Conservation (phyloP, 1,140 invertebrate genomes). For the Chrysoperla carnea region DNA sequence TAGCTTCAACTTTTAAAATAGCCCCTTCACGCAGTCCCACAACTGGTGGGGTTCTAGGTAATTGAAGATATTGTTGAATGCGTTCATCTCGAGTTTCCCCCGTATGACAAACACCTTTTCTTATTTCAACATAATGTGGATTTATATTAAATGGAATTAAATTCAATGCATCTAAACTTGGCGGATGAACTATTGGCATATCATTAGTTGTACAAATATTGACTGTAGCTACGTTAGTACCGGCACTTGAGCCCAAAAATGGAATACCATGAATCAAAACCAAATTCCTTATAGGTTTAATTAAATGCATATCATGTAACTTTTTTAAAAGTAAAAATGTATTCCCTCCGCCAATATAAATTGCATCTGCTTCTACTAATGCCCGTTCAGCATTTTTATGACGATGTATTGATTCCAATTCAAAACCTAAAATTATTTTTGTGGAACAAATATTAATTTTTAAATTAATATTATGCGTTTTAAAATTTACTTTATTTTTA, state of each 20-base stretch:
- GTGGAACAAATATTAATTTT: constrained; percentile 6
- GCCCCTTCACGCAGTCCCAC: constrained; percentile 54
- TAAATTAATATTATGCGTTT: constrained; percentile 5
- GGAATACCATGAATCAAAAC: constrained; percentile 44
- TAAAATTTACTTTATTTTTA: too few species aligned
- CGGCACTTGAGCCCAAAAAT: constrained; percentile 67
- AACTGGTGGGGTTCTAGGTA: constrained; percentile 33
- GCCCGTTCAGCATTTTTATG: constrained; percentile 31
- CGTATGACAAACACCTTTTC: constrained; percentile 42
- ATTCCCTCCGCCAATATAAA: constrained; percentile 70
- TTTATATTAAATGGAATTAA: constrained; percentile 76
- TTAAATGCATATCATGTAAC: constrained; percentile 47
- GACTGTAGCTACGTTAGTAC: constrained; percentile 62
- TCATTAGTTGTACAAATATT: constrained; percentile 72
- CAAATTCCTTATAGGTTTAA: constrained; percentile 40
- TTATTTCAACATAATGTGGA: constrained; percentile 59
- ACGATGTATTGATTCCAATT: constrained; percentile 44
- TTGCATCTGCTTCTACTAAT: constrained; percentile 41
- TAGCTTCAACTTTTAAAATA: constrained; percentile 39
- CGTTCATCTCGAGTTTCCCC: constrained; percentile 55
- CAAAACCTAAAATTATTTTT: constrained; percentile 29
- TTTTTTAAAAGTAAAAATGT: constrained; percentile 56
- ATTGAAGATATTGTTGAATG: constrained; percentile 45
- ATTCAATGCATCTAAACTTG: constrained; percentile 48
- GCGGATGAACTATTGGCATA: constrained; percentile 69